Base-by-base conservation (phyloP, 2,113 vertebrate species). In the Capreolus pygargus region DNA sequence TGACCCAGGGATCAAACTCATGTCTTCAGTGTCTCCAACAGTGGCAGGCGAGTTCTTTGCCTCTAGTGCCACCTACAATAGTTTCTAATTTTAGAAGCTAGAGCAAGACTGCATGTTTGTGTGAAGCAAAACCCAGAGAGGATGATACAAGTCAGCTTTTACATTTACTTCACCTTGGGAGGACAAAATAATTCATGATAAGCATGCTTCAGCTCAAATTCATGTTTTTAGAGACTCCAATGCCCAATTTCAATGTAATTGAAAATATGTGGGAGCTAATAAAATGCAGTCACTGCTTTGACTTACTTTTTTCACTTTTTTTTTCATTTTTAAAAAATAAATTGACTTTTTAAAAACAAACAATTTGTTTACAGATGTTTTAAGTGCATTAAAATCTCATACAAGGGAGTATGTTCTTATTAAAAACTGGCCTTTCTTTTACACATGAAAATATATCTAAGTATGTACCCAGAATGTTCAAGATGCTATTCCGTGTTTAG, bases 21-120 rank as follows among this genome's bases (percentile, higher is more conserved):
- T 21, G n/a, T 70, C n/a, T 36, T 70, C n/a, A 70, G n/a, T 11
- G 64, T 70, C n/a, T 70, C 64, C 17, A 3, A 70, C 1, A 70
- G n/a, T 12, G 17, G 64, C 17, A 70, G 64, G 19, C 0, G 1
- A 70, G n/a, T 70, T 70, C 4, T 70, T 70, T 70, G 11, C 64
- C n/a, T 36, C n/a, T 70, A 70, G 64, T 0, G 1, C n/a, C 64
- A 23, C n/a, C 64, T 43, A 74, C 36, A 39, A 7, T 43, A 43
- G 21, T 21, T 43, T 74, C 21, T 74, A 36, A 74, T 70, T 9
- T 23, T 67, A 93, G 28, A 64, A 47, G 1, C 10, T 45, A 3
- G 5, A 16, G 1, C 19, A 27, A 16, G 2, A 74, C 0, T 50
- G 13, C 5, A 60, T 13, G 2, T 2, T n/a, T 57, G 3, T 94